These are phyloP conservation scores for Cherax destructor DNA, from an alignment of 1,140 invertebrate genomes.

Conservation along the genomic window DNA sequence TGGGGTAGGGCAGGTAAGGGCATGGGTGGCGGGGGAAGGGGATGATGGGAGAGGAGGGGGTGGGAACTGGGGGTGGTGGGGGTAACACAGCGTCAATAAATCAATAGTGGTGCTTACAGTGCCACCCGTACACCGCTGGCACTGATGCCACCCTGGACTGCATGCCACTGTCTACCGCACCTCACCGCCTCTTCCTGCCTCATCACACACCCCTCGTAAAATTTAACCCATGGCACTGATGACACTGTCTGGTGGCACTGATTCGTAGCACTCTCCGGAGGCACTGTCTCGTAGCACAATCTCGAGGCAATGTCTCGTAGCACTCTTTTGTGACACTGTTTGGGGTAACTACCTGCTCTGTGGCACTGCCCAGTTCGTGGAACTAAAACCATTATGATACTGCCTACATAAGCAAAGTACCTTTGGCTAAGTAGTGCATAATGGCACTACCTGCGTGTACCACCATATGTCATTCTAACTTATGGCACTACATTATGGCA, in stretches of 20 bases:
- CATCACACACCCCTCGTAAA: background rate
- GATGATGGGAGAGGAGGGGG: background rate
- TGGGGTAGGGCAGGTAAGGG: background rate
- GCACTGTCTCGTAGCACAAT: background rate
- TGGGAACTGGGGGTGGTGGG: background rate
- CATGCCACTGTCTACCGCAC: background rate
- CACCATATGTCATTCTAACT: too few species aligned
- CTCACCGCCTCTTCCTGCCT: background rate
- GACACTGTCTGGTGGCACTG: background rate
- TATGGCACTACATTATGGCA: too few species aligned
- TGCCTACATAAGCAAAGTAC: too few species aligned
- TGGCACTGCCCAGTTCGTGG: background rate
- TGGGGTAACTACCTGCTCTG: background rate
- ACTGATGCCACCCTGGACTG: background rate
- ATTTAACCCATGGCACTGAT: background rate
- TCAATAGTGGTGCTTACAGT: conserved; percentile 6
- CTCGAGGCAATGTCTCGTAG: too few species aligned
- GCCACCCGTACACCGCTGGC: background rate
- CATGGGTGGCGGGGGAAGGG: background rate
- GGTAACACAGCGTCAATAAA: background rate
- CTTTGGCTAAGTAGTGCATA: too few species aligned
- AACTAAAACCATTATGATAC: too few species aligned
- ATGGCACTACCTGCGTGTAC: too few species aligned
- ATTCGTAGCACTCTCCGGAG: background rate
- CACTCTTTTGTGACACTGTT: background rate